These are phyloP conservation scores for Gryllus bimaculatus DNA, from an alignment of 1,140 invertebrate species.

Conservation along the genomic window DNA sequence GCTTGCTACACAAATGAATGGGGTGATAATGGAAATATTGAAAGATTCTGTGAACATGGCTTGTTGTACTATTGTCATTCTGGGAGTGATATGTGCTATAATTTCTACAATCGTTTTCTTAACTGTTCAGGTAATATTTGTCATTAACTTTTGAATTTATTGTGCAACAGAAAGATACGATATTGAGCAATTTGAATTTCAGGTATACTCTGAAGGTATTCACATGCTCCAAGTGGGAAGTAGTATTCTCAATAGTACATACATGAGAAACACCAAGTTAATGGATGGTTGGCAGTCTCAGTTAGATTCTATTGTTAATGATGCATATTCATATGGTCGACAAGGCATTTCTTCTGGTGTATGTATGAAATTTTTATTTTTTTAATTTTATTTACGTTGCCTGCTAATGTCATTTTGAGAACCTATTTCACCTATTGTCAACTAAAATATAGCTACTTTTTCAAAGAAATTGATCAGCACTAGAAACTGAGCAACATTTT, in stretches of 20 bases:
- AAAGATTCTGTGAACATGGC: slow-evolving; percentile 1
- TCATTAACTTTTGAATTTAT: too few species aligned
- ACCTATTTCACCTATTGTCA: too few species aligned
- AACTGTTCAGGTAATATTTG: background rate
- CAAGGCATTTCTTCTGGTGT: slow-evolving; percentile 56
- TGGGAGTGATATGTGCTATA: background rate
- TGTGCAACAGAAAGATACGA: background rate
- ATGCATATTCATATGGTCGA: slow-evolving; percentile 84
- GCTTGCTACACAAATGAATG: background rate
- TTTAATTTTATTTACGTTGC: background rate
- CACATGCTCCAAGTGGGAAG: slow-evolving; percentile 81
- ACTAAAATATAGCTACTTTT: too few species aligned
- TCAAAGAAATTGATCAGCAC: too few species aligned
- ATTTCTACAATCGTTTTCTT: background rate
- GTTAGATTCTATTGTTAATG: slow-evolving; percentile 78
- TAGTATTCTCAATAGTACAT: slow-evolving; percentile 81
- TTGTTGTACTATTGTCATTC: background rate
- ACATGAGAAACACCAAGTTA: slow-evolving; percentile 79
- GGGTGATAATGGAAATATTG: background rate
- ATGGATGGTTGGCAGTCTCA: slow-evolving; percentile 66
- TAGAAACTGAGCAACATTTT: too few species aligned
- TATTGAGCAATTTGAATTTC: slow-evolving; percentile 12
- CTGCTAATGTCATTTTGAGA: too few species aligned
- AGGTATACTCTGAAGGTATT: slow-evolving; percentile 92
- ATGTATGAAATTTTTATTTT: background rate